Evolutionary conservation across 1,140 invertebrate genomes (phyloP), one percentile per base, ranked within the genome.

Genomic region (Camponotus floridanus): DNA sequence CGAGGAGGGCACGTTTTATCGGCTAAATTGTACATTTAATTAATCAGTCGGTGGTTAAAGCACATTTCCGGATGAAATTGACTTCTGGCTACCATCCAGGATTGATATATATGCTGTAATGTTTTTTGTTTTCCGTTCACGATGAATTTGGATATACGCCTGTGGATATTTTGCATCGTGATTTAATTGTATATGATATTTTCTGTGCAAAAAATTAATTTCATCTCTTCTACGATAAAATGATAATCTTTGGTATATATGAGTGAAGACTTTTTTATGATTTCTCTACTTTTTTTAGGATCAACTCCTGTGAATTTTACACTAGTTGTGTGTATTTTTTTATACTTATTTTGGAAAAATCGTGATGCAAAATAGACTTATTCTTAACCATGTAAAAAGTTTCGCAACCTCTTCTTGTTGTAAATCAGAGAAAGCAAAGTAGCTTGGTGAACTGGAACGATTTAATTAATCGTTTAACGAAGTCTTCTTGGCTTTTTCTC

Each of bases 21-120:
- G n/a, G n/a, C 39, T 68, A 68, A 88, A 90, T 90, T 78, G 79
- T 88, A 90, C 85, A 90, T 90, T 88, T 85, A 89, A 90, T 90
- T 90, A 89, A 89, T 89, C 85, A 83, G 51, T 57, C 68, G 70
- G 51, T 85, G 79, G 73, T 78, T 88, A 39, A 59, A 68, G 59
- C 67, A 67, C 33, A 11, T 76, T 71, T 42, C 57, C 51, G 64
- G 70, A 67, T 74, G 61, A 70, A 71, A 74, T 70, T 59, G 42
- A 55, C 61, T 85, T 51, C 51, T 76, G 89, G 83, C 86, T 71
- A 42, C 61, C 51, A 86, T 79, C 78, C 89, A 76, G 78, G 86
- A 91, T 91, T 90, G 88, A 88, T 88, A 68, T 45, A 7, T 33
- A 15, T 51, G 51, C 42, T 57, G 64, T 74, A 73, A 61, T 87